These are phyloP conservation scores for Lasioglossum baleicum DNA, from an alignment of 1,140 invertebrate species.

Conservation along the genomic window DNA sequence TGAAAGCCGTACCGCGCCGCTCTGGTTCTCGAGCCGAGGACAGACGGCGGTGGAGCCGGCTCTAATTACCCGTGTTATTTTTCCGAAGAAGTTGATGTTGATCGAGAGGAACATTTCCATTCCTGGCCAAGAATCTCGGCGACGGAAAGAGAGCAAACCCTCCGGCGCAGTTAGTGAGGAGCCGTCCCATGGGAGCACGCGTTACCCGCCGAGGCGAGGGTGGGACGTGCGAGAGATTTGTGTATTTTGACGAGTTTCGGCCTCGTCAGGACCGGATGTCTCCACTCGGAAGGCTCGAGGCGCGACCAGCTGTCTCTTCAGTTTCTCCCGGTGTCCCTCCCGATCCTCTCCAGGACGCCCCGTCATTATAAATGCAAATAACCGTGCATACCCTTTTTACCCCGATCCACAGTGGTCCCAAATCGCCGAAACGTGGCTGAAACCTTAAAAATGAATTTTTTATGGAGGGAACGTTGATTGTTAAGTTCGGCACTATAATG, in stretches of 20 bases:
- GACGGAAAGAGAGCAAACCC: conserved; percentile 31
- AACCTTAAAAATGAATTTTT: no score
- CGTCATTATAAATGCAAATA: conserved; percentile 67
- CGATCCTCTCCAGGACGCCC: conserved; percentile 27
- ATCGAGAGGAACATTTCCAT: conserved; percentile 57
- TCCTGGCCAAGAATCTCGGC: conserved; percentile 24
- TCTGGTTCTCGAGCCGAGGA: not conserved
- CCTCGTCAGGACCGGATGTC: conserved; percentile 72
- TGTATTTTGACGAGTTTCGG: conserved; percentile 75
- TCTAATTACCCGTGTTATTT: conserved; percentile 59
- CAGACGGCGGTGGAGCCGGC: not conserved
- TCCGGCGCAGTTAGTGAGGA: conserved; percentile 20
- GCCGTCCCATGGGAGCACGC: conserved; percentile 19
- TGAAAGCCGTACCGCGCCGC: not conserved
- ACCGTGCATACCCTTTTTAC: conserved; percentile 38
- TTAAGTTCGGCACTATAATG: no score
- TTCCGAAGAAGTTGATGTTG: conserved; percentile 54
- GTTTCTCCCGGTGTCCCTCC: conserved; percentile 28
- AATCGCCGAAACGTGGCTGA: not conserved
- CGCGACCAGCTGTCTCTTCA: conserved; percentile 69
- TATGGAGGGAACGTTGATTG: no score
- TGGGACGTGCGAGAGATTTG: conserved; percentile 68
- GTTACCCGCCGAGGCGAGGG: conserved; percentile 20
- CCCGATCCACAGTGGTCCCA: conserved; percentile 2
- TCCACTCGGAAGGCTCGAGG: conserved; percentile 68